Conservation (phyloP, 2,888 invertebrate genomes). For the Papilio protenor region DNA sequence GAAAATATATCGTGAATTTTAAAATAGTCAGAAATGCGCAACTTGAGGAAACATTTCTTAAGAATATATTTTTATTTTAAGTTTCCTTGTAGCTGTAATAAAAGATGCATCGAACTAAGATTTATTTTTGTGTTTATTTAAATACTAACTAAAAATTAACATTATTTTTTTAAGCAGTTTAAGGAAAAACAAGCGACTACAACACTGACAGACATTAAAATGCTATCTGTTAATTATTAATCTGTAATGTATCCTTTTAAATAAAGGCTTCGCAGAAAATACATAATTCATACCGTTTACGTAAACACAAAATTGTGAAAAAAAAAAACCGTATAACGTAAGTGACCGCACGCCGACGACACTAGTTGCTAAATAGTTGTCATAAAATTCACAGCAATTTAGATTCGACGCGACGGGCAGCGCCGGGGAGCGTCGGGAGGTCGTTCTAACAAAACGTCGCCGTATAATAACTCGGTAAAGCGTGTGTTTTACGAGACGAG, state of each 20-base stretch:
- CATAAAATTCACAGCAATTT: slow-evolving; percentile 77
- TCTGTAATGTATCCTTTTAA: neutral
- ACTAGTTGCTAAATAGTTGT: slow-evolving; percentile 60
- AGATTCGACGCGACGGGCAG: slow-evolving; percentile 63
- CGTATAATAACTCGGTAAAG: slow-evolving; percentile 76
- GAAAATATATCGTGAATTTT: slow-evolving; percentile 41
- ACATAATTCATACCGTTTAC: neutral
- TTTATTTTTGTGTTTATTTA: neutral
- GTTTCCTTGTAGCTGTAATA: neutral
- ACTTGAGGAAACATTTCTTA: slow-evolving; percentile 26
- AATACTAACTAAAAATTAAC: neutral
- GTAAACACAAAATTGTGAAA: slow-evolving; percentile 13
- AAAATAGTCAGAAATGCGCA: slow-evolving; percentile 28
- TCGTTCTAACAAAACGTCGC: slow-evolving; percentile 63
- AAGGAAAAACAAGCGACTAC: neutral
- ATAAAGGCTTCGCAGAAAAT: neutral
- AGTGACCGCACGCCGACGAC: slow-evolving; percentile 48
- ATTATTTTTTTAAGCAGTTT: neutral
- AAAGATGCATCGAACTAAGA: neutral
- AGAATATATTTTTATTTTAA: slow-evolving; percentile 10
- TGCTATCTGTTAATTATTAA: too few relatives aligned
- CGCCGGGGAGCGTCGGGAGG: slow-evolving; percentile 48
- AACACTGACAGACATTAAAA: too few relatives aligned
- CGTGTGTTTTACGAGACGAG: slow-evolving; percentile 70
- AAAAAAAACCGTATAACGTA: slow-evolving; percentile 39